Conservation (phyloP, 2,888 invertebrate genomes). For the Argyresthia albistria region DNA sequence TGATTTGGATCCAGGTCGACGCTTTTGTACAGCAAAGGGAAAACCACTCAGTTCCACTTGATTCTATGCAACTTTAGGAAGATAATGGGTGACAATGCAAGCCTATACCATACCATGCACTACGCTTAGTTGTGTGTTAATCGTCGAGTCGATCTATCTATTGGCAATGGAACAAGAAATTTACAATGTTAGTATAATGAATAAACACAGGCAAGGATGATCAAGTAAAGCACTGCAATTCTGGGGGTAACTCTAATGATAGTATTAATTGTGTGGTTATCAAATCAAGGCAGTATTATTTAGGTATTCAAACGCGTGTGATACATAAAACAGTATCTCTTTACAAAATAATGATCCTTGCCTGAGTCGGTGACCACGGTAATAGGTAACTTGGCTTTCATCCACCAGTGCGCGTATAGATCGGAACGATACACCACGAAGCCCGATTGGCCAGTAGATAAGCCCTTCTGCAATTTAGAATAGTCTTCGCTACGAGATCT, state of each 20-base stretch:
- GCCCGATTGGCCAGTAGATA: slow-evolving; percentile 49
- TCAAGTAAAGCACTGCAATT: slow-evolving; percentile 72
- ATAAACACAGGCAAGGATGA: slow-evolving; percentile 75
- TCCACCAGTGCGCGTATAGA: slow-evolving; percentile 94
- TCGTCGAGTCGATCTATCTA: slow-evolving; percentile 46
- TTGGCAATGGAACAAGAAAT: slow-evolving; percentile 40
- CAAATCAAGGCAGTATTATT: slow-evolving; percentile 67
- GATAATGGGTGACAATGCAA: slow-evolving; percentile 16
- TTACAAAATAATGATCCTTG: slow-evolving; percentile 73
- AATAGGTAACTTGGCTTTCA: slow-evolving; percentile 86
- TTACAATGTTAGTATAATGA: slow-evolving; percentile 56
- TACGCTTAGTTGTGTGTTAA: slow-evolving; percentile 42
- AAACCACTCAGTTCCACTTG: background rate
- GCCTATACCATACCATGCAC: slow-evolving; percentile 51
- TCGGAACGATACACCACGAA: slow-evolving; percentile 83
- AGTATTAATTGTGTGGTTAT: slow-evolving; percentile 65
- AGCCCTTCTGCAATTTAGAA: slow-evolving; percentile 54
- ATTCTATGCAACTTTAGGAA: background rate
- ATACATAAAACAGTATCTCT: slow-evolving; percentile 68
- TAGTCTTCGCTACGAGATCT: slow-evolving; percentile 63
- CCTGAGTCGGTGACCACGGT: slow-evolving; percentile 74
- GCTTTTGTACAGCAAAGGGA: background rate
- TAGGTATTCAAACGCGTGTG: slow-evolving; percentile 56
- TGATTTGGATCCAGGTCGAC: background rate
- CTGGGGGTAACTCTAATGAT: slow-evolving; percentile 64